Conservation (phyloP, 2,113 vertebrate species). For the Craseonycteris thonglongyai region DNA sequence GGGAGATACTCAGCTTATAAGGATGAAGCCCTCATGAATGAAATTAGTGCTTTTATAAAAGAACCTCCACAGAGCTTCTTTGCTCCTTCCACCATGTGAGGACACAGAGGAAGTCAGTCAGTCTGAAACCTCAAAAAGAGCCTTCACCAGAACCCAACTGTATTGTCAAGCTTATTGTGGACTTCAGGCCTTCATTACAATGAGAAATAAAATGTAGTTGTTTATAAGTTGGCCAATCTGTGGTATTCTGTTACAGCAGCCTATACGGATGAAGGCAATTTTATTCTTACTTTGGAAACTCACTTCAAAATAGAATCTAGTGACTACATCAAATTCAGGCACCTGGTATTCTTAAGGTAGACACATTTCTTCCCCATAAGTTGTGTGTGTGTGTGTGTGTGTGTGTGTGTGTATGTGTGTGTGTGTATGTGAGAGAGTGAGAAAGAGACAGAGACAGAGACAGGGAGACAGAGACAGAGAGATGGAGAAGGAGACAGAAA, state of each 20-base stretch:
- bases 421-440: too few species aligned
- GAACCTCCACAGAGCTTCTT: neutral
- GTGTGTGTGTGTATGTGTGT: neutral
- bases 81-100: neutral
- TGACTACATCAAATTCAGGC: neutral
- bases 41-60: neutral
- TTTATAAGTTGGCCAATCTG: neutral
- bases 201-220: neutral
- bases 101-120: neutral
- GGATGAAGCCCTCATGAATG: neutral
- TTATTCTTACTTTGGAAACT: neutral
- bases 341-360: neutral
- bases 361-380: neutral
- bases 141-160: neutral
- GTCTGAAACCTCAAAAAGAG: neutral
- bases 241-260: neutral
- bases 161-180: neutral
- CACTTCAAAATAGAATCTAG: neutral
- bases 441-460: too few species aligned
- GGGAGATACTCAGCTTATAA: neutral
- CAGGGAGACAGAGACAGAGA: too few species aligned
- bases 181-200: neutral
- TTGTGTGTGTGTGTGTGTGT: neutral
- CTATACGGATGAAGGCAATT: neutral
- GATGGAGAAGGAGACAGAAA: too few species aligned